Conservation (phyloP, 1,140 invertebrate genomes). For the Cecropterus lyciades region DNA sequence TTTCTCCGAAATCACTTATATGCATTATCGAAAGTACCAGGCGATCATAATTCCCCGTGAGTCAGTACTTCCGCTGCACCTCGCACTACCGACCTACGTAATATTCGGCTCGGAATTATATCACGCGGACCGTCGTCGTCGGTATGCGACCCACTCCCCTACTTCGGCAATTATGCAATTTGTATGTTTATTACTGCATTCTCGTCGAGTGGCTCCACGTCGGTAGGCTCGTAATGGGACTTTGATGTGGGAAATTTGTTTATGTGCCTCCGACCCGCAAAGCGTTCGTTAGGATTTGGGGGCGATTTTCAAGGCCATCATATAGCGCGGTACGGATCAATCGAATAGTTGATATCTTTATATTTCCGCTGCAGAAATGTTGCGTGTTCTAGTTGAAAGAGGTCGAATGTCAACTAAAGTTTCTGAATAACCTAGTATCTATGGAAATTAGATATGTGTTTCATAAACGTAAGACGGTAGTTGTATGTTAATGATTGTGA, state of each 20-base stretch:
- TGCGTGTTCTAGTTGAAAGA: too few relatives aligned
- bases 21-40: conserved; percentile 15
- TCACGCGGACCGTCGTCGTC: conserved; percentile 23
- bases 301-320: conserved; percentile 21
- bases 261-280: conserved; percentile 25
- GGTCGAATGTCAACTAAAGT: too few relatives aligned
- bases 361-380: too few relatives aligned
- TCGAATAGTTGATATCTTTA: too few relatives aligned
- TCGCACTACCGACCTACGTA: conserved; percentile 20
- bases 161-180: conserved; percentile 43
- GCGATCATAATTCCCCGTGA: conserved; percentile 18
- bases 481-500: too few relatives aligned
- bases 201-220: conserved; percentile 30
- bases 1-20: not conserved
- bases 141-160: conserved; percentile 40
- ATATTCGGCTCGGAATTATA: conserved; percentile 34
- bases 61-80: conserved; percentile 28
- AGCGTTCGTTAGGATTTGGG: conserved; percentile 23
- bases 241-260: conserved; percentile 30
- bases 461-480: too few relatives aligned
- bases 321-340: not conserved
- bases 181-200: conserved; percentile 38
- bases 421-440: too few relatives aligned
- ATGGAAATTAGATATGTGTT: too few relatives aligned
- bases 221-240: conserved; percentile 17